Conservation (phyloP, 2,888 invertebrate genomes). For the Ctena decussata region DNA sequence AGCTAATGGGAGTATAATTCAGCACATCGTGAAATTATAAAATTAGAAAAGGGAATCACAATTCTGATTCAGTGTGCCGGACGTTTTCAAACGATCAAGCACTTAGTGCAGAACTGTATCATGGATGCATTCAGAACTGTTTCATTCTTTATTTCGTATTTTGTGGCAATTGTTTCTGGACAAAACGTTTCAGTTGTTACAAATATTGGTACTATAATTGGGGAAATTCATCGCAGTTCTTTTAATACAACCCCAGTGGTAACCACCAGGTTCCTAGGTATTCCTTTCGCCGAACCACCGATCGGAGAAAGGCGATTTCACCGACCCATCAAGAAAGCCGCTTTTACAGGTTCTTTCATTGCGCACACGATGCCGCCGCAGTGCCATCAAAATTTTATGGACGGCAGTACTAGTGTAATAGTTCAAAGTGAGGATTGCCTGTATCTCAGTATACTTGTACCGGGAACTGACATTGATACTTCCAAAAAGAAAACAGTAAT, state of each 20-base stretch:
- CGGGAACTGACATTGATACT: not conserved
- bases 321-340: conserved; percentile 27
- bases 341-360: not conserved
- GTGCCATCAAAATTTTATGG: not conserved
- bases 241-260: not conserved
- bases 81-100: no score
- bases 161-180: no score
- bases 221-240: not conserved
- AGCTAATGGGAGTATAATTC: no score
- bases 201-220: conserved; percentile 23
- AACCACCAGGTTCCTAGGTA: conserved; percentile 16
- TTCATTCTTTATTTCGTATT: no score
- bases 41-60: no score
- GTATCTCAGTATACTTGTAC: conserved; percentile 26
- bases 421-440: conserved; percentile 33
- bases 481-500: conserved; percentile 14
- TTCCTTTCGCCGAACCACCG: conserved; percentile 41
- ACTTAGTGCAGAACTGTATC: no score
- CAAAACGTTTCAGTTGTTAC: conserved; percentile 5
- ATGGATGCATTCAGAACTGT: no score
- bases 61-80: no score
- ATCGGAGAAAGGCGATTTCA: conserved; percentile 18
- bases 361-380: not conserved
- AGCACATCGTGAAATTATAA: no score
- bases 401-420: not conserved